Conservation (phyloP, 2,113 vertebrate genomes). For the Progne subis region DNA sequence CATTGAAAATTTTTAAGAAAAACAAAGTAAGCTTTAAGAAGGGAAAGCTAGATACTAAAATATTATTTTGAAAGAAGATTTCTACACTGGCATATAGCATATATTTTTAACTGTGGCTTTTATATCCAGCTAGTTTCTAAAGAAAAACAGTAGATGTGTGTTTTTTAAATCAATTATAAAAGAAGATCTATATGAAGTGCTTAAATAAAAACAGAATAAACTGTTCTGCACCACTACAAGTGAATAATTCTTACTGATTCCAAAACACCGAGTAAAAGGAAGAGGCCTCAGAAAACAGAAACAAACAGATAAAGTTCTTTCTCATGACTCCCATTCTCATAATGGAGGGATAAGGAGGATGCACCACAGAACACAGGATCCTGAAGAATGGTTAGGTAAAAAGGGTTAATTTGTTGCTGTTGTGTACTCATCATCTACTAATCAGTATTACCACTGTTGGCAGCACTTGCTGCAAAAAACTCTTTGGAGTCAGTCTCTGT, state of each 20-base stretch:
- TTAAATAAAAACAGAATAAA: background rate
- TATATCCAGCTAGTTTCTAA: background rate
- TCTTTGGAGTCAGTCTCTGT: background rate
- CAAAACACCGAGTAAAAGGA: background rate
- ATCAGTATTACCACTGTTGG: background rate
- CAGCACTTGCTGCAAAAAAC: background rate
- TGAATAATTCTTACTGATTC: background rate
- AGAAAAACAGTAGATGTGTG: background rate
- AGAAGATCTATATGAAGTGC: background rate
- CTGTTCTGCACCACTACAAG: background rate
- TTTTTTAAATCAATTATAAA: background rate
- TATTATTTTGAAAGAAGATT: background rate
- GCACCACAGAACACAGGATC: background rate
- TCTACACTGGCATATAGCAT: background rate
- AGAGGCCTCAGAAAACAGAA: background rate
- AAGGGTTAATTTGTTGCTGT: background rate
- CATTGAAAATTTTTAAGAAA: background rate
- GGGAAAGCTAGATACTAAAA: background rate
- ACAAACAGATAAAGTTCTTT: accelerated
- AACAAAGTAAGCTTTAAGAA: background rate
- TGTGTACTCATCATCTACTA: background rate
- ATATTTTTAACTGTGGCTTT: background rate
- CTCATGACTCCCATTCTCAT: background rate
- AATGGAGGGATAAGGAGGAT: background rate
- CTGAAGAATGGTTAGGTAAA: background rate